Conservation (phyloP, 2,888 invertebrate species). For the Drosophila neotestacea region DNA sequence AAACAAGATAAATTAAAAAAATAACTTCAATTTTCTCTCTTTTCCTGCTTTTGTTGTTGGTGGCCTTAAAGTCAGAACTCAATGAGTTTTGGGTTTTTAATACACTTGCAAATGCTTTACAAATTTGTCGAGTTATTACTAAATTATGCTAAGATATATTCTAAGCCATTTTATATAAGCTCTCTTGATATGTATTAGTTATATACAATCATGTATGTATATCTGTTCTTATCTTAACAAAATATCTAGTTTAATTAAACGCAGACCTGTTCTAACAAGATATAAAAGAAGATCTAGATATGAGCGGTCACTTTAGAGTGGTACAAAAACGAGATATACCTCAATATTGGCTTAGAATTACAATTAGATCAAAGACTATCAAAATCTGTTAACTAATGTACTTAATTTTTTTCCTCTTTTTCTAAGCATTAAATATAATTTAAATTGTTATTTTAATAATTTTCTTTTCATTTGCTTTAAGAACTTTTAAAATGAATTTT, state of each 20-base stretch:
- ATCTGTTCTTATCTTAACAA: slow-evolving; percentile 3
- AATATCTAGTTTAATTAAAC: slow-evolving; percentile 12
- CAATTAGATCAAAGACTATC: too few species aligned
- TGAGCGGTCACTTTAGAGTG: too few species aligned
- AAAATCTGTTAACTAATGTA: too few species aligned
- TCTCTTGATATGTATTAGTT: slow-evolving; percentile 3
- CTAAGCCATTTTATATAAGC: background rate
- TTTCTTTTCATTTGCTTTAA: background rate
- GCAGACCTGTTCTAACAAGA: slow-evolving; percentile 2
- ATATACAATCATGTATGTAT: slow-evolving; percentile 1
- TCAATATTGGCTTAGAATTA: too few species aligned
- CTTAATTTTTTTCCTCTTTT: too few species aligned
- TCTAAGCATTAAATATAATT: too few species aligned
- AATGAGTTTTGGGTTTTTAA: background rate
- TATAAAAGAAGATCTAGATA: too few species aligned
- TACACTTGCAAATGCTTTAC: background rate
- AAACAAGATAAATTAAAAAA: background rate
- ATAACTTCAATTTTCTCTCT: slow-evolving; percentile 23
- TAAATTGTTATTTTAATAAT: too few species aligned
- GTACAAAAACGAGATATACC: too few species aligned
- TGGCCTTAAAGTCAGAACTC: slow-evolving; percentile 5
- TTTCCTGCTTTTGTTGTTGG: slow-evolving; percentile 3
- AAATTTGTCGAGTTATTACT: background rate
- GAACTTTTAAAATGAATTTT: too few species aligned
- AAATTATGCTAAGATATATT: slow-evolving; percentile 1